Percentiles rank a stretch among this genome's conserved stretches.
Conservation (phyloP, 1,140 invertebrate genomes). For the Solenopsis fugax region DNA sequence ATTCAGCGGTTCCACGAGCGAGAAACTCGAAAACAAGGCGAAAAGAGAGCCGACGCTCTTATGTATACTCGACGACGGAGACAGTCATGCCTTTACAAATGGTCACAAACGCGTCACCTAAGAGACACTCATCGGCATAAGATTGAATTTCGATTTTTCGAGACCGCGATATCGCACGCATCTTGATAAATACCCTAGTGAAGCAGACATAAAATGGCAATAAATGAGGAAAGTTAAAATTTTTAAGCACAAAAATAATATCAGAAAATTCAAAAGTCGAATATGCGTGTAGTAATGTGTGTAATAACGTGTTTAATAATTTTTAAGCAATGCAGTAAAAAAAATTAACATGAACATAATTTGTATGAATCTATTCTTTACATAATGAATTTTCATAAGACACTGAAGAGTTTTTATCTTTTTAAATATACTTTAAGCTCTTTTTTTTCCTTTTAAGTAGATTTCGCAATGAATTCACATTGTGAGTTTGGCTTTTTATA, state of each 20-base stretch:
- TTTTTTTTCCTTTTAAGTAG: not conserved
- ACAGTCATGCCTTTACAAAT: conserved; percentile 66
- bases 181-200: not conserved
- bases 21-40: conserved; percentile 77
- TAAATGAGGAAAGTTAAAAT: conserved; percentile 7
- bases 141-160: conserved; percentile 72
- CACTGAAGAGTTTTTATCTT: not conserved
- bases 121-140: conserved; percentile 59
- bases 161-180: conserved; percentile 42
- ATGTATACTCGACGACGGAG: conserved; percentile 33
- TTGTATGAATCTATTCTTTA: not conserved
- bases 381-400: not conserved
- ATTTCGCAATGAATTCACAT: not conserved
- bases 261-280: not conserved
- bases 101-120: conserved; percentile 58
- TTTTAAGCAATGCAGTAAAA: not conserved
- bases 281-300: no score
- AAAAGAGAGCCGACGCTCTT: conserved; percentile 67
- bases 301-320: not conserved
- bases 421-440: not conserved
- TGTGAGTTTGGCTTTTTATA: not conserved
- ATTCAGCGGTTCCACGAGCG: conserved; percentile 76
- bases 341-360: not conserved
- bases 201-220: not conserved
- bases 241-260: not conserved